These are phyloP conservation scores for Bungarus multicinctus DNA, from an alignment of 2,113 vertebrate species.

Conservation along the genomic window DNA sequence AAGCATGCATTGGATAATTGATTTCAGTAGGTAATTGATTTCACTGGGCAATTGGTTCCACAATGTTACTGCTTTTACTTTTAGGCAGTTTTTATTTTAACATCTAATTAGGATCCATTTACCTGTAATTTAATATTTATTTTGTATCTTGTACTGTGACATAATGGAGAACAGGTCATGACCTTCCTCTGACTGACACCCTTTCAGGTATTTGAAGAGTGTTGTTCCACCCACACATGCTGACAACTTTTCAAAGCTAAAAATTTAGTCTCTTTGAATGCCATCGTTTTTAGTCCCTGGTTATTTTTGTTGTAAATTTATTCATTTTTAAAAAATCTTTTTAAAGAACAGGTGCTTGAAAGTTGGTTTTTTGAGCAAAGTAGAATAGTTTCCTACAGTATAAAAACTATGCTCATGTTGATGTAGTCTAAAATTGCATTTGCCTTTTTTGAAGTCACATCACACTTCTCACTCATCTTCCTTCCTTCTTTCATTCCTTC, in stretches of 20 bases:
- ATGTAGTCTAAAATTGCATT: neutral
- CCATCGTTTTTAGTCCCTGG: neutral
- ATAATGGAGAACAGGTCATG: neutral
- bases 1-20: neutral
- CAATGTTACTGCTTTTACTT: neutral
- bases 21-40: neutral
- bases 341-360: neutral
- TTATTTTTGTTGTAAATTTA: neutral
- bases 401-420: neutral
- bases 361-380: neutral
- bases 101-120: neutral
- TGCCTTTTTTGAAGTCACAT: neutral
- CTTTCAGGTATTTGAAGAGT: neutral
- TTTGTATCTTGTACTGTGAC: neutral
- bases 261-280: neutral
- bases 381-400: neutral
- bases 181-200: neutral
- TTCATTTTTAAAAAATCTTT: neutral
- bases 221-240: neutral
- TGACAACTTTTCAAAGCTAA: neutral
- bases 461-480: neutral
- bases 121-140: neutral
- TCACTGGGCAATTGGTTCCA: neutral
- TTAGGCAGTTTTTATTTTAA: neutral
- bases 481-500: neutral